These are phyloP conservation scores for Mongoloraphidia duomilia DNA, from an alignment of 2,888 invertebrate genomes.

Conservation along the genomic window DNA sequence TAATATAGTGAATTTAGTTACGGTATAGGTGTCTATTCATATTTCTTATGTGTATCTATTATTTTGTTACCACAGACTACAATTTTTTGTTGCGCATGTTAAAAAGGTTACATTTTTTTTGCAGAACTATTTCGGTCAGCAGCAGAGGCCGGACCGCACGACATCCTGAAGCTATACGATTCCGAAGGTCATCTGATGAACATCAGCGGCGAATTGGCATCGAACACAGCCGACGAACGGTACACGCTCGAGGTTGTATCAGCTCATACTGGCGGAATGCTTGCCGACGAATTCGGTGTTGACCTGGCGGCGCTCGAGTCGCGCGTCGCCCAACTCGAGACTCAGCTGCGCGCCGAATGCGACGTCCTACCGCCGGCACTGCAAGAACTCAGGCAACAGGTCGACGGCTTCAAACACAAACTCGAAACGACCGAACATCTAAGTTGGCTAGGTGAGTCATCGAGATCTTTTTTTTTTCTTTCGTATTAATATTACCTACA, in stretches of 20 bases:
- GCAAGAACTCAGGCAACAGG: slow-evolving; percentile 40
- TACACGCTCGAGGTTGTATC: slow-evolving; percentile 38
- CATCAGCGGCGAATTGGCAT: slow-evolving; percentile 41
- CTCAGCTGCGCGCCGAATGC: slow-evolving; percentile 35
- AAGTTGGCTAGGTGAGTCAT: slow-evolving; percentile 42
- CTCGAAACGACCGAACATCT: slow-evolving; percentile 46
- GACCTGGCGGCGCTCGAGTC: slow-evolving; percentile 41
- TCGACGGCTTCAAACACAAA: slow-evolving; percentile 41
- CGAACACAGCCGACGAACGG: slow-evolving; percentile 39
- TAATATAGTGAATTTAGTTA: no score
- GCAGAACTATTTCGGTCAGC: slow-evolving; percentile 51
- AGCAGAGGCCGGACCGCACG: slow-evolving; percentile 49
- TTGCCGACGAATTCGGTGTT: slow-evolving; percentile 30
- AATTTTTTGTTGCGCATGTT: neutral
- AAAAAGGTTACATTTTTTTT: slow-evolving; percentile 17
- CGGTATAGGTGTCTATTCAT: no score
- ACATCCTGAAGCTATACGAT: slow-evolving; percentile 48
- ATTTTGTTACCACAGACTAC: no score
- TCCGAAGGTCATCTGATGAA: slow-evolving; percentile 44
- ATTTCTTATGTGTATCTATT: no score
- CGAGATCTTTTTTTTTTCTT: neutral
- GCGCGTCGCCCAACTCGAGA: slow-evolving; percentile 40
- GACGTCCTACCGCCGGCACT: slow-evolving; percentile 37
- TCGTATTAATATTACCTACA: neutral
- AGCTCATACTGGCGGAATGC: slow-evolving; percentile 27